Percentiles rank a stretch among this genome's conserved stretches.
phyloP scores from a whole-genome alignment of 2,113 vertebrate species.

The Cottus gobio region DNA sequence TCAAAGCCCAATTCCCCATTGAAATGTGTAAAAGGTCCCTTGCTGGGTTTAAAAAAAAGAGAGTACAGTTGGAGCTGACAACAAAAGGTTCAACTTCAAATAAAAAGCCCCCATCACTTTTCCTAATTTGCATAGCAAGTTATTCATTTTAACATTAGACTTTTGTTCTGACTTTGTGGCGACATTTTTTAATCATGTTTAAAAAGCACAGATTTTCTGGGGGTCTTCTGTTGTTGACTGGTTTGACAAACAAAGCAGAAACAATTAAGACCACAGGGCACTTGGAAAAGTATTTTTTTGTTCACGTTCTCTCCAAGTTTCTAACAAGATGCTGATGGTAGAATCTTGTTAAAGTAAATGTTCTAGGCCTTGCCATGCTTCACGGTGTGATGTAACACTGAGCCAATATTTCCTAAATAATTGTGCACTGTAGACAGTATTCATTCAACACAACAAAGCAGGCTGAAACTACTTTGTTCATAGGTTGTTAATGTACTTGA shows the following conservation, averaged over 20 bases:
- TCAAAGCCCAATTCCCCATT: slow-evolving; percentile 81
- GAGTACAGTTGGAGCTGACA: slow-evolving; percentile 79
- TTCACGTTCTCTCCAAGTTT: slow-evolving; percentile 38
- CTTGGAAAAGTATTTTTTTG: slow-evolving; percentile 57
- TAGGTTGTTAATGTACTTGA: neutral
- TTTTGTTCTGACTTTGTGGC: slow-evolving; percentile 70
- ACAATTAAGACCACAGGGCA: slow-evolving; percentile 71
- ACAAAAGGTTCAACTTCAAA: slow-evolving; percentile 82
- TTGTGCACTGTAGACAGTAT: slow-evolving; percentile 31
- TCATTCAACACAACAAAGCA: slow-evolving; percentile 36
- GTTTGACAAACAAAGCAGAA: slow-evolving; percentile 71
- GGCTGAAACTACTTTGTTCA: neutral
- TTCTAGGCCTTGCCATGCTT: slow-evolving; percentile 41
- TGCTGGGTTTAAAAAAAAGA: slow-evolving; percentile 80
- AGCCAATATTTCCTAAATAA: slow-evolving; percentile 63
- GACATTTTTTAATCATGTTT: slow-evolving; percentile 67
- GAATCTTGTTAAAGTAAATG: slow-evolving; percentile 61
- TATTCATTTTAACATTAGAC: slow-evolving; percentile 75
- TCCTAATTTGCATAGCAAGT: slow-evolving; percentile 80
- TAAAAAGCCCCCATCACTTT: slow-evolving; percentile 74
- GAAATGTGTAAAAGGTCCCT: slow-evolving; percentile 84
- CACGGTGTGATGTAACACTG: slow-evolving; percentile 66
- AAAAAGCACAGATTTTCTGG: slow-evolving; percentile 60
- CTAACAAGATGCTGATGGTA: slow-evolving; percentile 56
- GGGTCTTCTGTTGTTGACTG: slow-evolving; percentile 54